These are phyloP conservation scores for Brachionus asplanchnoidis DNA, from an alignment of 1,140 invertebrate species.

Conservation along the genomic window DNA sequence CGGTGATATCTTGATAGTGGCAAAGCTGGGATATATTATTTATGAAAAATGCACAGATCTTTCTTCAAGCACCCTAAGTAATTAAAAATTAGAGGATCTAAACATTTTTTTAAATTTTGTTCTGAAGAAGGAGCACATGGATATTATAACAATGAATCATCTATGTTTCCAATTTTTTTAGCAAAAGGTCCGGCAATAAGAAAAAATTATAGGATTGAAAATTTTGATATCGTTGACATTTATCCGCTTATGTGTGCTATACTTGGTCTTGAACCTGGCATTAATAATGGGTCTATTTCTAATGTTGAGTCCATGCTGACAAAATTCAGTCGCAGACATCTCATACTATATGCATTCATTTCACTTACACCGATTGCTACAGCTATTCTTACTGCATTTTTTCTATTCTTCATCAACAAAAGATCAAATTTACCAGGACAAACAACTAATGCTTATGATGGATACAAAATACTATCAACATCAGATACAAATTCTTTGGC, in stretches of 20 bases:
- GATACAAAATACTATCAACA: constrained; percentile 27
- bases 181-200: constrained; percentile 66
- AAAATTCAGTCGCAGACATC: constrained; percentile 54
- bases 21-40: constrained; percentile 47
- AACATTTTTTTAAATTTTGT: constrained; percentile 51
- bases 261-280: background rate
- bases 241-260: constrained; percentile 58
- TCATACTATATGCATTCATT: constrained; percentile 50
- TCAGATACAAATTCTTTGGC: constrained; percentile 3
- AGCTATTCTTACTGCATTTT: constrained; percentile 9
- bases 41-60: background rate
- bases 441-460: constrained; percentile 29
- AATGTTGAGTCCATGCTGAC: constrained; percentile 44
- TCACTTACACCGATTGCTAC: constrained; percentile 44
- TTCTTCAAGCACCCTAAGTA: constrained; percentile 59
- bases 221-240: constrained; percentile 65
- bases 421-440: constrained; percentile 26
- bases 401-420: constrained; percentile 13
- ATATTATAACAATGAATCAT: constrained; percentile 61
- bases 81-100: constrained; percentile 51
- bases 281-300: constrained; percentile 26
- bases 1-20: constrained; percentile 46
- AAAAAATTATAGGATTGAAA: constrained; percentile 57
- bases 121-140: constrained; percentile 63
- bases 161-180: constrained; percentile 68